These are phyloP conservation scores for Encarsia formosa DNA, from an alignment of 2,888 invertebrate species.

Conservation along the genomic window DNA sequence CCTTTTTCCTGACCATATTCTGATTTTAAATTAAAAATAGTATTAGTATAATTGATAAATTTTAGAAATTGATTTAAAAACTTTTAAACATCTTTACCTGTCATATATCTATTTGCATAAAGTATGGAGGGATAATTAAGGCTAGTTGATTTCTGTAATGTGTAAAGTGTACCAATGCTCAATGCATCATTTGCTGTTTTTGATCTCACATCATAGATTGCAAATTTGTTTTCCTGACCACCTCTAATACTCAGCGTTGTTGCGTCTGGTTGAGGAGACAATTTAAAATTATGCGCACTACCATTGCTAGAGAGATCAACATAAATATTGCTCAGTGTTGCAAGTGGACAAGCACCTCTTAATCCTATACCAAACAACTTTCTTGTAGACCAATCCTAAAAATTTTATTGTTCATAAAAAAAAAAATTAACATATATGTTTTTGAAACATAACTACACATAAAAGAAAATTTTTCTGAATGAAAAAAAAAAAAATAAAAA, in stretches of 20 bases:
- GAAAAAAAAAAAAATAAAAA: background rate
- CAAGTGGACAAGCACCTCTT: conserved; percentile 76
- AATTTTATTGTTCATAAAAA: background rate
- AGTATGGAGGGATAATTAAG: conserved; percentile 65
- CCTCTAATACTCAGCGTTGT: conserved; percentile 63
- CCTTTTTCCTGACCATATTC: conserved; percentile 91
- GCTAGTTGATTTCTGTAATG: conserved; percentile 52
- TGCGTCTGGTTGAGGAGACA: conserved; percentile 62
- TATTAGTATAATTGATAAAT: background rate
- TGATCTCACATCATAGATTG: conserved; percentile 65
- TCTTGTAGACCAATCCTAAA: conserved; percentile 78
- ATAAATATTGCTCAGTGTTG: conserved; percentile 73
- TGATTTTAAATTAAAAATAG: conserved; percentile 34
- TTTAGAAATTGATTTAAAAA: background rate
- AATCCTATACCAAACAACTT: conserved; percentile 84
- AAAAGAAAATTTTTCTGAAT: background rate
- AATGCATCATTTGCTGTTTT: conserved; percentile 54
- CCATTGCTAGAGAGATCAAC: conserved; percentile 69
- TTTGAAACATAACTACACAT: background rate
- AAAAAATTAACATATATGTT: background rate
- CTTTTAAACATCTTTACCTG: conserved; percentile 48
- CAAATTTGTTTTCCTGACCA: conserved; percentile 63
- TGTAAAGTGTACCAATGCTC: conserved; percentile 65
- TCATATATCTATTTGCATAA: conserved; percentile 74
- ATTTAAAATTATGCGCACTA: conserved; percentile 59